phyloP scores from a whole-genome alignment of 1,140 invertebrate genomes.

The Drepana arcuata region DNA sequence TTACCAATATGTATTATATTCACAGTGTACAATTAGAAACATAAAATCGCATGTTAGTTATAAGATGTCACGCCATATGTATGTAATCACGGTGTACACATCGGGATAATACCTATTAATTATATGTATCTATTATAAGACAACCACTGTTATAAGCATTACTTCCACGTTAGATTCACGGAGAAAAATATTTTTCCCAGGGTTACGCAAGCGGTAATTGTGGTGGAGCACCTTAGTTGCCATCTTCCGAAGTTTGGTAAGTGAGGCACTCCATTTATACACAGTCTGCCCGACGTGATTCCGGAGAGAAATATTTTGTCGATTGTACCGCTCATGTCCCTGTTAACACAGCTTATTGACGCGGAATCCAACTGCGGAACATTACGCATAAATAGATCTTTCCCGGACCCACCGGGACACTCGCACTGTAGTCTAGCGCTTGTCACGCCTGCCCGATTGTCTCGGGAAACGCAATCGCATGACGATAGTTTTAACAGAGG shows the following conservation, averaged over 20 bases:
- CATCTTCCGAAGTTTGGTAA: constrained; percentile 70
- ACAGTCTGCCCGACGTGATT: constrained; percentile 69
- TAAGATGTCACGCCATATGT: constrained; percentile 51
- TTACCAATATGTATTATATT: constrained; percentile 22
- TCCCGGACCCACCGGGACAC: constrained; percentile 64
- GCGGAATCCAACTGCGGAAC: constrained; percentile 58
- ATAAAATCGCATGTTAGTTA: constrained; percentile 50
- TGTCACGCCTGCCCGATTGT: constrained; percentile 41
- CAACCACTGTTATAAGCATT: constrained; percentile 59
- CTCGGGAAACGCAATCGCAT: no score
- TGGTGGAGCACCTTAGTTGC: constrained; percentile 72
- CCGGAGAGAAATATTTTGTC: constrained; percentile 71
- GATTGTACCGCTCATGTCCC: constrained; percentile 64
- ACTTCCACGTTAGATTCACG: constrained; percentile 71
- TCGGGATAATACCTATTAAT: constrained; percentile 34
- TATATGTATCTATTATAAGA: constrained; percentile 39
- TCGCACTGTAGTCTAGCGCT: constrained; percentile 62
- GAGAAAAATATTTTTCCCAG: constrained; percentile 72
- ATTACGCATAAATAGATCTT: constrained; percentile 69
- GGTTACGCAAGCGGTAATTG: constrained; percentile 71
- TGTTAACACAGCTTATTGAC: constrained; percentile 54
- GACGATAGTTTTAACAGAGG: no score
- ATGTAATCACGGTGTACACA: constrained; percentile 37
- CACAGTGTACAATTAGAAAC: constrained; percentile 45
- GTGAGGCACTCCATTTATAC: constrained; percentile 70